Base-by-base conservation (phyloP, 2,113 vertebrate species). In the Anseranas semipalmata region DNA sequence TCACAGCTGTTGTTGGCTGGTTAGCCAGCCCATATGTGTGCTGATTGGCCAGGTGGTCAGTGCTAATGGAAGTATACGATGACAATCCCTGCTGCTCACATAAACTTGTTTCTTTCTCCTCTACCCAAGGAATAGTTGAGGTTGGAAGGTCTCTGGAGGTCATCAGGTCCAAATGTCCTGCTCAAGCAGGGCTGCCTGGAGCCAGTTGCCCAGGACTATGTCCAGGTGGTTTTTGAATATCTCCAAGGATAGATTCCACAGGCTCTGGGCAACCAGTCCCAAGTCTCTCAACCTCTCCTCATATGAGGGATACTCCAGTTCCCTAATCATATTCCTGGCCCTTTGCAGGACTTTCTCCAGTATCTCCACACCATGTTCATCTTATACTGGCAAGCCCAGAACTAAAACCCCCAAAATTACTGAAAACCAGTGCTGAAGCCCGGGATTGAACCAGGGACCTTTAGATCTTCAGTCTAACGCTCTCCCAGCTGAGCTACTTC, bases 391-490 rank as follows among this genome's bases (percentile, higher is more conserved):
- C 32, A 1, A 89, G 6, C 8, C 10, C 50, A 78, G 8, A 0
- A 35, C 7, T 3, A 15, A 53, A 17, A 15, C 35, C 27, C 4
- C 18, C 9, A 93, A 96, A 45, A 1, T 0, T 21, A 1, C 12
- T 89, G 17, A 6, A 65, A 85, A 85, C 27, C 0, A 1, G 5
- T 96, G 93, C 95, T 95, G 95, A 97, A 96, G 92, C 96, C 96
- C 52, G 56, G 92, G 96, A 1, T 97, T 91, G 95, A 97, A 97
- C 96, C 95, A 95, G 87, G 96, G 93, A 97, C 96, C 95, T 97
- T 97, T 96, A 95, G 93, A 96, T 96, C 95, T 97, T 96, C 92
- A 97, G 95, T 97, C 95, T 97, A 97, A 97, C 60, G n/a, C 95
- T 96, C 93, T 95, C 95, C 95, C 95, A 96, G 46, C 93, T 96